Percentiles rank a stretch among this genome's conserved stretches.
These are phyloP conservation scores for Morus bassanus DNA, from an alignment of 2,797 vertebrate genomes.

Conservation along the genomic window DNA sequence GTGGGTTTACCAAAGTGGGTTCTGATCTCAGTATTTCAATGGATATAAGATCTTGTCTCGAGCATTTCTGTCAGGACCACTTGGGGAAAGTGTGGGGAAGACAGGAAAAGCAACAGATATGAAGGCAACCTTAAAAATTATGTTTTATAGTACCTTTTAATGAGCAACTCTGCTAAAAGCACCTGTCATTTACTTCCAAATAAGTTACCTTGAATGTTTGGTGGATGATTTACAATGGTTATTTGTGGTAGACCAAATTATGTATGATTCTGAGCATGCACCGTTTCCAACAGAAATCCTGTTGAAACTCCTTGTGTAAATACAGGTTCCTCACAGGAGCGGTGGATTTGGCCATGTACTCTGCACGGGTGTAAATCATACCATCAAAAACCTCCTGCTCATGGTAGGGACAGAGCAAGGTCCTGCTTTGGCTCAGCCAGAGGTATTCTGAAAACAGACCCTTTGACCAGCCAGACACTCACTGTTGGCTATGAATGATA, in stretches of 20 bases:
- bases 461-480: background rate
- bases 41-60: background rate
- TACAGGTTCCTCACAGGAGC: background rate
- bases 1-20: background rate
- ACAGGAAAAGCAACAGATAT: background rate
- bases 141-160: background rate
- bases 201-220: background rate
- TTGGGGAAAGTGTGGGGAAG: background rate
- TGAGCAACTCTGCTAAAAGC: constrained; percentile 2
- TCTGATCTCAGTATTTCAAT: background rate
- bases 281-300: background rate
- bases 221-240: background rate
- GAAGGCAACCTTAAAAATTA: background rate
- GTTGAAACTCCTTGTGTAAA: background rate
- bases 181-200: background rate
- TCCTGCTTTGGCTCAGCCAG: background rate
- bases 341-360: background rate
- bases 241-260: background rate
- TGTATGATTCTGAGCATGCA: accelerated
- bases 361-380: background rate
- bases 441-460: background rate
- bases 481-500: background rate
- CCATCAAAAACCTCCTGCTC: background rate
- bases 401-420: accelerated
- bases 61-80: background rate